These are phyloP conservation scores for Blastomussa wellsi DNA, from an alignment of 92 coral and sea anemone species.

Conservation along the genomic window DNA sequence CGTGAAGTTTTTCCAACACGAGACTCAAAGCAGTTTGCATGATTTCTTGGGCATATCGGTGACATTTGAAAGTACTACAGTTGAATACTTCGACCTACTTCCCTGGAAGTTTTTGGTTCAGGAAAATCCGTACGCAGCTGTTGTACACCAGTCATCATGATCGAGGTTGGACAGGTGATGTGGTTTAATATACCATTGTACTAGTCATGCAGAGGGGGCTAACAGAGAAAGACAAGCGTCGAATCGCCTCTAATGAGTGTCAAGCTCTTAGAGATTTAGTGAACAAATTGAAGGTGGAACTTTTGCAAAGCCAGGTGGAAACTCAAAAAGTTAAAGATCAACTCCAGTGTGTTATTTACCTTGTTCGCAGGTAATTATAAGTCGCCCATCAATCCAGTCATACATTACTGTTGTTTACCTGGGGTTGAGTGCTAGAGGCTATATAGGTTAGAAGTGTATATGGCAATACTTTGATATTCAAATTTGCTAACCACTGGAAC, in stretches of 20 bases:
- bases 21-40: not conserved
- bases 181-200: not conserved
- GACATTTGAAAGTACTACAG: not conserved
- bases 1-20: not conserved
- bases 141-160: not conserved
- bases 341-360: slow-evolving; percentile 76
- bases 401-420: not conserved
- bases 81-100: not conserved
- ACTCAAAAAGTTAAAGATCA: slow-evolving; percentile 77
- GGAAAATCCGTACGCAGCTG: not conserved
- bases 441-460: too few relatives aligned
- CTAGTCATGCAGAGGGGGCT: slow-evolving; percentile 45
- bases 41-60: not conserved
- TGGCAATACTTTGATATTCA: too few relatives aligned
- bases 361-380: slow-evolving; percentile 83
- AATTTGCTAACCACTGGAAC: too few relatives aligned
- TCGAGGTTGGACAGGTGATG: not conserved
- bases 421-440: too few relatives aligned
- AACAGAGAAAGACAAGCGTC: slow-evolving; percentile 57
- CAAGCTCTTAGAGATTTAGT: slow-evolving; percentile 64
- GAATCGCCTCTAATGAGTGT: slow-evolving; percentile 52
- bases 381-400: not conserved
- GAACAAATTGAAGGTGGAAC: slow-evolving; percentile 62
- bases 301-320: slow-evolving; percentile 72
- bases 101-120: not conserved